These are phyloP conservation scores for Synanthedon vespiformis DNA, from an alignment of 2,888 invertebrate genomes.

Conservation along the genomic window DNA sequence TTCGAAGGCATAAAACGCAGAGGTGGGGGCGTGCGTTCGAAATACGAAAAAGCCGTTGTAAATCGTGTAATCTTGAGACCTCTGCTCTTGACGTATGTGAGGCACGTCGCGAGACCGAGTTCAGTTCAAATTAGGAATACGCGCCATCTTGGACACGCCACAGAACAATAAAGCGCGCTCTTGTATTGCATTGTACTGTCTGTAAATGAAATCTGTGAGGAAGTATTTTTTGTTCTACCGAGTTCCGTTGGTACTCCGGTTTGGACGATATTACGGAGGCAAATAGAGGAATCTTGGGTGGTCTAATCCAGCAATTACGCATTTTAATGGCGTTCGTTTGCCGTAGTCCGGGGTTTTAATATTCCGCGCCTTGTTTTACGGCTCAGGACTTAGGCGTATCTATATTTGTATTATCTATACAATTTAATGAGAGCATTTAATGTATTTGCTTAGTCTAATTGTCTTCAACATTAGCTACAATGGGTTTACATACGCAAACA, in stretches of 20 bases:
- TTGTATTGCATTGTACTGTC: neutral
- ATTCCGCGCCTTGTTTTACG: conserved; percentile 65
- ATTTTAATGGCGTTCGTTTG: conserved; percentile 66
- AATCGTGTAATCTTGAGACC: conserved; percentile 67
- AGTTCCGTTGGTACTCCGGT: conserved; percentile 13
- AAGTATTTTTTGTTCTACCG: conserved; percentile 20
- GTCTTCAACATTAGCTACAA: neutral
- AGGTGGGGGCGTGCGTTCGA: conserved; percentile 38
- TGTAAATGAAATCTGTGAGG: neutral
- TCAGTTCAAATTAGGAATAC: conserved; percentile 45
- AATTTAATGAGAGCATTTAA: no score
- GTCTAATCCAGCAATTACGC: conserved; percentile 68
- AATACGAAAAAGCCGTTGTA: conserved; percentile 63
- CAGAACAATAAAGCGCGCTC: conserved; percentile 16
- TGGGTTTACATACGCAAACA: no score
- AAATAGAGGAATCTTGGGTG: conserved; percentile 65
- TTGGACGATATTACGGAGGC: conserved; percentile 29
- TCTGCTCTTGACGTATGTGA: conserved; percentile 57
- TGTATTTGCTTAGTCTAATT: neutral
- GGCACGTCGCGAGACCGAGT: conserved; percentile 47
- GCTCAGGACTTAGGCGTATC: conserved; percentile 17
- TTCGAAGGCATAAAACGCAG: conserved; percentile 48
- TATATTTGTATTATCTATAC: no score
- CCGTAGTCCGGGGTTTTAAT: conserved; percentile 52
- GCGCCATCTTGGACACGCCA: conserved; percentile 37